Evolutionary conservation across 2,888 invertebrate species (phyloP), one percentile per base, ranked within the genome.

Genomic region (Polyploca ridens): DNA sequence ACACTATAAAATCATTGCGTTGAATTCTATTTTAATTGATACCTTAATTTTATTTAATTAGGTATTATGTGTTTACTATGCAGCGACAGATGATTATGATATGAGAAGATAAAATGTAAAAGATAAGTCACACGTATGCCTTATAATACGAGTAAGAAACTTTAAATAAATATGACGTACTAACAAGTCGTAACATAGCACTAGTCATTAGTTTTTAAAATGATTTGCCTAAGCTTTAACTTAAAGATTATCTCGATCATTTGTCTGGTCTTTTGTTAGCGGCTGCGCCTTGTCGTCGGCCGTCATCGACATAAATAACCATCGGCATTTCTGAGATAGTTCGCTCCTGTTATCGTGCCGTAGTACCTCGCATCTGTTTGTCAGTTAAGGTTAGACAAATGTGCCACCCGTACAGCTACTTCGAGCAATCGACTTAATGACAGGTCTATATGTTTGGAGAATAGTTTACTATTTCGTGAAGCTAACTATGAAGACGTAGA

Each of bases 201-300:
- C n/a, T 58, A n/a, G 58, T 33, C 64, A 62, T 76, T 69, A 72
- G 72, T 76, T 77, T 69, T 70, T 72, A 70, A 72, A 74, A 77
- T 75, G 77, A 81, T 81, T 82, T 78, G 72, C 60, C 65, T 63
- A 68, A 71, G 54, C 77, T 74, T 78, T 83, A 82, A 87, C 83
- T 83, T 73, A 75, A 70, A 83, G 87, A 89, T 92, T 90, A 92
- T 90, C 91, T 86, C 75, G 81, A 82, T 87, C 90, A 92, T 93
- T 93, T 93, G 91, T 93, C 90, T 87, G 83, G 81, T 83, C 88
- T 89, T 93, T 93, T 91, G 91, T 93, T 87, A 78, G 80, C 69
- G 75, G 80, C 67, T 77, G 80, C 81, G 87, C 77, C 80, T 79
- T 81, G 83, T 86, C 82, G 82, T 78, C 81, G 84, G 71, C 74